Evolutionary conservation across 2,113 vertebrate genomes (phyloP).

Genomic region (Peromyscus maniculatus): DNA sequence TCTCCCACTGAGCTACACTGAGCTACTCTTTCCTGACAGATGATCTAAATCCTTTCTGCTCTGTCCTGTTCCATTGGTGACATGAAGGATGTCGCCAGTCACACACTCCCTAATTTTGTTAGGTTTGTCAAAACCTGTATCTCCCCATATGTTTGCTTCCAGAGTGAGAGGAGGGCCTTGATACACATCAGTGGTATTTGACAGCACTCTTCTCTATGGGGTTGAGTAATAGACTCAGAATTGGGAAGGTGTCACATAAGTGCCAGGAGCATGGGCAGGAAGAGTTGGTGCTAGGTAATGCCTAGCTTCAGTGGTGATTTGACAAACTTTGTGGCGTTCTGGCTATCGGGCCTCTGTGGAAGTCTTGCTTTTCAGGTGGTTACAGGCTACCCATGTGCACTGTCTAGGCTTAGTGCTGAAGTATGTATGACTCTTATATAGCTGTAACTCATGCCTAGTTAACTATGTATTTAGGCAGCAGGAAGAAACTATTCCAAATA

Average conservation of each 20-base stretch:
- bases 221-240: not conserved
- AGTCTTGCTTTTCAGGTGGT: not conserved
- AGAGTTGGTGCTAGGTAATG: no score
- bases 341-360: not conserved
- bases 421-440: not conserved
- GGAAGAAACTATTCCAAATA: not conserved
- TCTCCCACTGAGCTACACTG: not conserved
- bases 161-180: not conserved
- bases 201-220: not conserved
- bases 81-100: not conserved
- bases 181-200: not conserved
- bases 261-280: fast-evolving
- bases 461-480: not conserved
- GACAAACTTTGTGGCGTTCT: not conserved
- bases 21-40: constrained; percentile 21
- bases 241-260: not conserved
- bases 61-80: not conserved
- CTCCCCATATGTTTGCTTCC: constrained; percentile 22
- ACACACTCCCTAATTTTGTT: not conserved
- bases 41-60: not conserved
- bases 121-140: not conserved
- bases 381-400: not conserved
- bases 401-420: not conserved
- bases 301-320: not conserved
- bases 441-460: not conserved